Percentiles rank a stretch among this genome's conserved stretches.
Evolutionary conservation across 2,113 vertebrate species (phyloP).

Genomic region (Dasypus novemcinctus): DNA sequence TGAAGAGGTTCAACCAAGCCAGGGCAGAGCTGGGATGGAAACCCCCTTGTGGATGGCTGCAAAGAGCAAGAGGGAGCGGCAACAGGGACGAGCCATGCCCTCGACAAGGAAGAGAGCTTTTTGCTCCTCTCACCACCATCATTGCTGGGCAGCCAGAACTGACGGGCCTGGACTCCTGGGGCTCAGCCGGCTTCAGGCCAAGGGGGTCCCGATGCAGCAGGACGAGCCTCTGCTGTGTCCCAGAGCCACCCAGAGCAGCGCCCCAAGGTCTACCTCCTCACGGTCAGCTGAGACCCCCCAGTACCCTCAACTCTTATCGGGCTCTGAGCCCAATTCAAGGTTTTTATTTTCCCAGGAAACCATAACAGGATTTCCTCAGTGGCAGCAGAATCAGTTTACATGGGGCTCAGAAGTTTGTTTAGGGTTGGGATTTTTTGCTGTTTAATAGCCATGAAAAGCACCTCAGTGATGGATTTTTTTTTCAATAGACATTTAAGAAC

Average conservation of each 20-base stretch:
- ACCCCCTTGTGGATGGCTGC: not conserved
- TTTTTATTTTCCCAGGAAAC: not conserved
- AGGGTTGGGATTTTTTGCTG: not conserved
- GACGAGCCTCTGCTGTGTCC: not conserved
- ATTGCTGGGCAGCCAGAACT: not conserved
- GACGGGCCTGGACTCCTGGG: not conserved
- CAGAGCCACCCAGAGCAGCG: not conserved
- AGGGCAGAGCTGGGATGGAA: not conserved
- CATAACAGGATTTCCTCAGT: not conserved
- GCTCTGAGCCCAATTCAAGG: accelerated
- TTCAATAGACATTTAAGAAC: not conserved
- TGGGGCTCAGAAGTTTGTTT: not conserved
- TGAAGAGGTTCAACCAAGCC: not conserved
- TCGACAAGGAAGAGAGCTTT: not conserved
- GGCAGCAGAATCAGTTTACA: not conserved
- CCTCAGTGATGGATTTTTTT: not conserved
- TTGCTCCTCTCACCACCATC: not conserved
- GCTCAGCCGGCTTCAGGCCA: not conserved
- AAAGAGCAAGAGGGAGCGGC: not conserved
- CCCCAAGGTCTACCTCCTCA: not conserved
- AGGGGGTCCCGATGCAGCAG: not conserved
- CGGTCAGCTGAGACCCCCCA: not conserved
- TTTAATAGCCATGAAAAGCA: not conserved
- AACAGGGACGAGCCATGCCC: not conserved
- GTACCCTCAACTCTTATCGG: not conserved